Evolutionary conservation across 2,888 invertebrate genomes (phyloP).

Genomic region (Platycheirus albimanus): DNA sequence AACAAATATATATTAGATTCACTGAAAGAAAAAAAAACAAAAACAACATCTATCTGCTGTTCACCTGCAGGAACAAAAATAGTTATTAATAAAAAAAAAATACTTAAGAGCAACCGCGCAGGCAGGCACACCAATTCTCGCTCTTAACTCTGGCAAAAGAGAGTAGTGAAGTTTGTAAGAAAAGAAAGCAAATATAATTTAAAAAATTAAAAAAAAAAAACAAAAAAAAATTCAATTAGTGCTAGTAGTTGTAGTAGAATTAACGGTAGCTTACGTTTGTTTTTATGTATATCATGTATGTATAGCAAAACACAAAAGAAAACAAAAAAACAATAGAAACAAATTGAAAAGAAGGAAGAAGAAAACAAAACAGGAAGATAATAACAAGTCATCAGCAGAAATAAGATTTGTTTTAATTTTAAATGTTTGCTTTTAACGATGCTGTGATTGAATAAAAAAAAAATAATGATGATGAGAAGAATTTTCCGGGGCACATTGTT

Average conservation of each 20-base stretch:
- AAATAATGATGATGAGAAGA: slow-evolving; percentile 37
- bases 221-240: slow-evolving; percentile 36
- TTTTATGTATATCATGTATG: slow-evolving; percentile 48
- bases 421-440: slow-evolving; percentile 63
- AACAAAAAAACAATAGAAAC: slow-evolving; percentile 23
- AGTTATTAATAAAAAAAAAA: slow-evolving; percentile 31
- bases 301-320: too few species aligned
- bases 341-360: slow-evolving; percentile 1
- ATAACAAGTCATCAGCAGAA: slow-evolving; percentile 56
- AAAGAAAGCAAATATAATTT: slow-evolving; percentile 26
- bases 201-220: slow-evolving; percentile 37
- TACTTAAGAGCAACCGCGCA: slow-evolving; percentile 16
- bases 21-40: not conserved
- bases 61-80: slow-evolving; percentile 3
- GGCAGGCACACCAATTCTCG: slow-evolving; percentile 17
- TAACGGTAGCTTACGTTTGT: slow-evolving; percentile 50
- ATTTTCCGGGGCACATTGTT: slow-evolving; percentile 23
- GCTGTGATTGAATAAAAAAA: slow-evolving; percentile 64
- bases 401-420: slow-evolving; percentile 39
- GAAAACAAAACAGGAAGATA: not conserved
- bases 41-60: too few species aligned
- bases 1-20: not conserved
- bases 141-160: not conserved
- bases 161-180: slow-evolving; percentile 33
- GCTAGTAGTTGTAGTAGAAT: slow-evolving; percentile 49